These are phyloP conservation scores for Notechis scutatus DNA, from an alignment of 2,113 vertebrate species.

Conservation along the genomic window DNA sequence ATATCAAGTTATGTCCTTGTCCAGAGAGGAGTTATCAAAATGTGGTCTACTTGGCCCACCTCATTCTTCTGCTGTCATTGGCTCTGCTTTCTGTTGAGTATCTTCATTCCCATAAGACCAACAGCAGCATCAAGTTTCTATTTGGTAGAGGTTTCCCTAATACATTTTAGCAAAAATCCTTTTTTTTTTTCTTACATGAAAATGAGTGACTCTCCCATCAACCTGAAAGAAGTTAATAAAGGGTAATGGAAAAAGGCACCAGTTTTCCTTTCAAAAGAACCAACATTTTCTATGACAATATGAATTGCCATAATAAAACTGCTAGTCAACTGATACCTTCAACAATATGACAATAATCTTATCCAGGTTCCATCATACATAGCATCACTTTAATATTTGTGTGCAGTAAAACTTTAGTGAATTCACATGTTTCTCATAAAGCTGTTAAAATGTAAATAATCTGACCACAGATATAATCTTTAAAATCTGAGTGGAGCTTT, in stretches of 20 bases:
- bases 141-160: not conserved
- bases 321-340: not conserved
- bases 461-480: slow-evolving; percentile 44
- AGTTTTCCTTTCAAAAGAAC: slow-evolving; percentile 32
- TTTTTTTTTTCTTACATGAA: not conserved
- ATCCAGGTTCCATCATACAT: slow-evolving; percentile 29
- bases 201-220: not conserved
- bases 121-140: not conserved
- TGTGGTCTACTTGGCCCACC: not conserved
- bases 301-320: slow-evolving; percentile 9
- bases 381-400: slow-evolving; percentile 29
- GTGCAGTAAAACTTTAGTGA: slow-evolving; percentile 43
- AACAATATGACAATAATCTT: slow-evolving; percentile 27
- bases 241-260: not conserved
- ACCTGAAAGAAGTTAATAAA: not conserved
- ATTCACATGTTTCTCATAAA: slow-evolving; percentile 40
- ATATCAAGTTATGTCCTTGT: not conserved
- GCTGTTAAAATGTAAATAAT: slow-evolving; percentile 48
- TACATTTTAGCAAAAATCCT: not conserved
- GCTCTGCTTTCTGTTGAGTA: not conserved
- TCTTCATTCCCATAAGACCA: not conserved
- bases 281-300: slow-evolving; percentile 14
- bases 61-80: not conserved
- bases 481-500: slow-evolving; percentile 42
- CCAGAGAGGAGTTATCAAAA: not conserved